Evolutionary conservation across 2,113 vertebrate species (phyloP).

Genomic region (Boulengeromyrus knoepffleri): DNA sequence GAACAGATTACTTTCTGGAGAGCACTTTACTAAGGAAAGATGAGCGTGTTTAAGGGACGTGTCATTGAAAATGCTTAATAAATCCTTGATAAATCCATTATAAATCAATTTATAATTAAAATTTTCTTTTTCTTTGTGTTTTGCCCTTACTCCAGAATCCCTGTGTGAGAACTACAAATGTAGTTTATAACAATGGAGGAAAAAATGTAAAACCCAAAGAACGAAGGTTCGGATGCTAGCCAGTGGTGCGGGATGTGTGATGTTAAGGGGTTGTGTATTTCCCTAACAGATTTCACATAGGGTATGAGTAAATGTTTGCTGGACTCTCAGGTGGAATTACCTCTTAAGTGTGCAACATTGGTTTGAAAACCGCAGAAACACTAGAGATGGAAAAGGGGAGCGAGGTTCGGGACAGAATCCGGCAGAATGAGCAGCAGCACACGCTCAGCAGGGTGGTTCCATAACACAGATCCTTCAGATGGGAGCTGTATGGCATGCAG

Average conservation of each 20-base stretch:
- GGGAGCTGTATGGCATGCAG: background rate
- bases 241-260: background rate
- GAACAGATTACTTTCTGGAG: constrained; percentile 10
- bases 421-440: background rate
- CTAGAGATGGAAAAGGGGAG: background rate
- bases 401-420: background rate
- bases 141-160: background rate
- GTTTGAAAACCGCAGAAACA: background rate
- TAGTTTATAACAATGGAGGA: background rate
- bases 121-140: background rate
- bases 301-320: background rate
- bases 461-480: background rate
- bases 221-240: background rate
- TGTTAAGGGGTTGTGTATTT: background rate
- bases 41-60: background rate
- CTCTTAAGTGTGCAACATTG: background rate
- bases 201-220: background rate
- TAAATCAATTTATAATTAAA: background rate
- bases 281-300: background rate
- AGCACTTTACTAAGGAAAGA: constrained; percentile 6
- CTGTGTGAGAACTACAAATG: background rate
- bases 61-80: background rate
- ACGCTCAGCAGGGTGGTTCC: background rate
- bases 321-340: background rate
- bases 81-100: background rate